A percentile compares a stretch with the other conserved stretches of the same genome.
These are phyloP conservation scores for Potamarius usumacintae DNA, from an alignment of 2,113 vertebrate species.

Conservation along the genomic window DNA sequence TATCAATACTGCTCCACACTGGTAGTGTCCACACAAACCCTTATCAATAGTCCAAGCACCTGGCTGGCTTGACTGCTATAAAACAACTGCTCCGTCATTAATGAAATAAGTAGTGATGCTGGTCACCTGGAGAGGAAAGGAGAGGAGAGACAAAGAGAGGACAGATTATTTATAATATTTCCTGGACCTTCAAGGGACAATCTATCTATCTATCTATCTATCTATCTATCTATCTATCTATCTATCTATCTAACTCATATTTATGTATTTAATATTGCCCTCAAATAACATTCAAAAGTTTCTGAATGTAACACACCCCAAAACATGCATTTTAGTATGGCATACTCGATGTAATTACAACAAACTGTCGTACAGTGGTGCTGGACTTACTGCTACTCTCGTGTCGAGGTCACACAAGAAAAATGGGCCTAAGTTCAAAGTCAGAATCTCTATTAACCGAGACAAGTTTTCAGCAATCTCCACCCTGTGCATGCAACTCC, in stretches of 20 bases:
- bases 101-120: constrained; percentile 66
- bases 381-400: background rate
- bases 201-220: too few species aligned
- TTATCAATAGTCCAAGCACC: constrained; percentile 71
- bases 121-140: background rate
- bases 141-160: background rate
- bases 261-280: background rate
- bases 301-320: background rate
- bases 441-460: background rate
- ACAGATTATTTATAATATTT: background rate
- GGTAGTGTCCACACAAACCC: constrained; percentile 55
- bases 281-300: background rate
- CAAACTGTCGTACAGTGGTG: background rate
- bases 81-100: constrained; percentile 73
- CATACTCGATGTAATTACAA: background rate
- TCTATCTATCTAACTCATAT: too few species aligned
- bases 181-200: background rate
- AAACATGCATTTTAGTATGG: background rate
- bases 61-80: constrained; percentile 68
- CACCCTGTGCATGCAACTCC: background rate
- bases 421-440: background rate
- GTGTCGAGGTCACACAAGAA: background rate
- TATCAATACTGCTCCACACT: constrained; percentile 58
- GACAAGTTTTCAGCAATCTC: background rate
- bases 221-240: too few species aligned